These are phyloP conservation scores for Hyla sarda DNA, from an alignment of 2,113 vertebrate genomes.

Conservation along the genomic window DNA sequence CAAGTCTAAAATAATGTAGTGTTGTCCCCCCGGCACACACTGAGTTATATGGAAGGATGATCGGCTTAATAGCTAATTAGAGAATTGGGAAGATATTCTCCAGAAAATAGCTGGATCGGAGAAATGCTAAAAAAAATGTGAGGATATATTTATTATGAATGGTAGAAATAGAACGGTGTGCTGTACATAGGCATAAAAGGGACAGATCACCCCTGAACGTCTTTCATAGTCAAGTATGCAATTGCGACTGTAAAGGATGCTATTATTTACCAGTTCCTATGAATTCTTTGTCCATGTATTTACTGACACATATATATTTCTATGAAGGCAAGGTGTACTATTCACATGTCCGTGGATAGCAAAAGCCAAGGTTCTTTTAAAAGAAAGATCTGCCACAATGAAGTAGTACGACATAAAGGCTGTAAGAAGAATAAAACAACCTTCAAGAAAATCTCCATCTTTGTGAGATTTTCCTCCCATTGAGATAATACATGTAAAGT, in stretches of 20 bases:
- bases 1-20: conserved; percentile 33
- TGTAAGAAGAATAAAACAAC: neutral
- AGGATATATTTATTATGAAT: neutral
- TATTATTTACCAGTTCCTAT: neutral
- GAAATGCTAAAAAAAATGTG: conserved; percentile 45
- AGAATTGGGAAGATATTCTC: conserved; percentile 50
- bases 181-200: neutral
- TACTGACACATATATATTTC: neutral
- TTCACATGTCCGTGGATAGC: neutral
- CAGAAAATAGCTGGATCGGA: conserved; percentile 47
- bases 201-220: neutral
- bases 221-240: no score
- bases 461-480: neutral
- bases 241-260: neutral
- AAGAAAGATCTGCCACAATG: neutral
- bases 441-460: neutral
- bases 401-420: neutral
- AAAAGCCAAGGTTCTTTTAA: neutral
- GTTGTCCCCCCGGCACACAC: conserved; percentile 26
- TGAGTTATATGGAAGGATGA: conserved; percentile 57
- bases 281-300: neutral
- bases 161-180: conserved; percentile 11
- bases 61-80: conserved; percentile 59
- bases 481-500: neutral
- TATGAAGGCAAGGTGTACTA: neutral